Evolutionary conservation across 1,140 invertebrate genomes (phyloP).

Genomic region (Aporrectodea caliginosa): DNA sequence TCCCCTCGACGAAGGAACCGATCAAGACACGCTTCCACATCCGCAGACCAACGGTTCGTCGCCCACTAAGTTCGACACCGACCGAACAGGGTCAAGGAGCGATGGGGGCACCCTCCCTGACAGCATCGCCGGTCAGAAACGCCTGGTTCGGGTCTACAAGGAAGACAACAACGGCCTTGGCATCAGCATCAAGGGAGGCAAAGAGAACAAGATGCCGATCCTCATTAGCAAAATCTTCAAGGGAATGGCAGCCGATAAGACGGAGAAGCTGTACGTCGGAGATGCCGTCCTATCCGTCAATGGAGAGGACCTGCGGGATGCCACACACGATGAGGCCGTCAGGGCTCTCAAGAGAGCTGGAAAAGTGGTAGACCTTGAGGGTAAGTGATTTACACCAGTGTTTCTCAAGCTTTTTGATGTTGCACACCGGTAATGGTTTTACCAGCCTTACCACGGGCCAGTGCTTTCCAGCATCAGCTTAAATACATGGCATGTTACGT

Average conservation of each 20-base stretch:
- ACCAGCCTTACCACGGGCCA: too few relatives aligned
- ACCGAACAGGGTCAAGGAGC: neutral
- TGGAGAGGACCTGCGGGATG: conserved; percentile 89
- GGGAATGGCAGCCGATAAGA: conserved; percentile 91
- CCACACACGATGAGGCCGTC: conserved; percentile 97
- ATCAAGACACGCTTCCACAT: neutral
- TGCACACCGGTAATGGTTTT: too few relatives aligned
- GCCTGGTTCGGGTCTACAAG: conserved; percentile 17
- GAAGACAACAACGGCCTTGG: conserved; percentile 74
- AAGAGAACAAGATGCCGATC: conserved; percentile 98
- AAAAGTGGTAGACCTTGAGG: conserved; percentile 94
- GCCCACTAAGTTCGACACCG: neutral
- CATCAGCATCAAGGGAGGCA: conserved; percentile 95
- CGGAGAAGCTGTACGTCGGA: conserved; percentile 95
- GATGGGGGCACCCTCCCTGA: neutral
- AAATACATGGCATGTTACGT: too few relatives aligned
- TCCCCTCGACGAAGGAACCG: neutral
- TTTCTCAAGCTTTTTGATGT: too few relatives aligned
- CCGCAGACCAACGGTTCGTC: neutral
- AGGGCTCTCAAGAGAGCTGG: conserved; percentile 92
- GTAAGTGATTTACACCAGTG: too few relatives aligned
- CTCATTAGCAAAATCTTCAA: conserved; percentile 67
- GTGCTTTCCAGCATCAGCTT: too few relatives aligned
- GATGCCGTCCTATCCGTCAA: conserved; percentile 97
- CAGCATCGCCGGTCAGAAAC: conserved; percentile 15